phyloP scores from a whole-genome alignment of 2,113 vertebrate species.

The Psilopsiagon aymara region DNA sequence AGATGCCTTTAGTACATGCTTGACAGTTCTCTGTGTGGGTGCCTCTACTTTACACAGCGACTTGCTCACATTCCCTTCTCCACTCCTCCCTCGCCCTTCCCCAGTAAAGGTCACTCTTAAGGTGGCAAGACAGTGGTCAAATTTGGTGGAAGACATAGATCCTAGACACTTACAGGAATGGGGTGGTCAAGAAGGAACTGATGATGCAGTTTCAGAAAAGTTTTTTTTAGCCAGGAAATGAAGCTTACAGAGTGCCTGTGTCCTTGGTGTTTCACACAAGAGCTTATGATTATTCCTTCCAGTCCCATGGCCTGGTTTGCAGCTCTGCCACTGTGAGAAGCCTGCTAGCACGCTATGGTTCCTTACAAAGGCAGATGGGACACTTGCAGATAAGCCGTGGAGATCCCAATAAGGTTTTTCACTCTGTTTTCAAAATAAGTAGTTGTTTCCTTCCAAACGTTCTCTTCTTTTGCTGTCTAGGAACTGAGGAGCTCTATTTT shows the following conservation, averaged over 20 bases:
- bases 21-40: background rate
- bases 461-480: background rate
- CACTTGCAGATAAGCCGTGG: background rate
- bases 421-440: background rate
- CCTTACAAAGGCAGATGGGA: background rate
- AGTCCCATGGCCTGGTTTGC: background rate
- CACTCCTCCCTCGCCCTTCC: fast-evolving
- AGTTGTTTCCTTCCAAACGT: background rate
- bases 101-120: background rate
- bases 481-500: background rate
- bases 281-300: background rate
- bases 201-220: background rate
- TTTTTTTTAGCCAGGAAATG: background rate
- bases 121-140: background rate
- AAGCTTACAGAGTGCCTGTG: background rate
- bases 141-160: fast-evolving
- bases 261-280: background rate
- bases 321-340: background rate
- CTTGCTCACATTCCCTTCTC: background rate
- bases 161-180: background rate
- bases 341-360: background rate
- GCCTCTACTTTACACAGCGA: background rate
- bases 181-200: background rate
- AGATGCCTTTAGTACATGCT: background rate
- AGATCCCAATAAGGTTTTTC: background rate